A percentile compares a stretch with the other conserved stretches of the same genome.
Evolutionary conservation across 1,140 invertebrate genomes (phyloP).

Genomic region (Drosophila neocordata): DNA sequence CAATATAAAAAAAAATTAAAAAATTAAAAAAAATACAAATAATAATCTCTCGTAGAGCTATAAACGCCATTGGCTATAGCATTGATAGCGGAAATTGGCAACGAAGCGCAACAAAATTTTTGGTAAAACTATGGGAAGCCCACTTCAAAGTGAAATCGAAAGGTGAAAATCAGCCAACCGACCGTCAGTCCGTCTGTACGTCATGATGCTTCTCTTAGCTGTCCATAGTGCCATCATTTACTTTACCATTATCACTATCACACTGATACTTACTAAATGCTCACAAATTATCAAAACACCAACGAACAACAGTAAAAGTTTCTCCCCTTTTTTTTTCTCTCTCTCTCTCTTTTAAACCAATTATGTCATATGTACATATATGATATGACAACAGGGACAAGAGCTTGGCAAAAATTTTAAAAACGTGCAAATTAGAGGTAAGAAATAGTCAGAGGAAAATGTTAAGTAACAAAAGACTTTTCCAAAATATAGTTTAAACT

Average conservation of each 20-base stretch:
- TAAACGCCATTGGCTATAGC: not conserved
- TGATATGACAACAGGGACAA: too few relatives aligned
- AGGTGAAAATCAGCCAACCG: slow-evolving; percentile 35
- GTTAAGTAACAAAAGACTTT: too few relatives aligned
- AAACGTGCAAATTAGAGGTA: not conserved
- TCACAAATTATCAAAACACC: slow-evolving; percentile 13
- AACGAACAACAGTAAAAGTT: slow-evolving; percentile 24
- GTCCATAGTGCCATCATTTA: slow-evolving; percentile 27
- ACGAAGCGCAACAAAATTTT: slow-evolving; percentile 15
- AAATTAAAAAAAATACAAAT: not conserved
- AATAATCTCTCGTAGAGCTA: slow-evolving; percentile 2
- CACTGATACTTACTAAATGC: slow-evolving; percentile 50
- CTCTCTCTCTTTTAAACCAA: slow-evolving; percentile 29
- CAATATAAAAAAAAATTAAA: not conserved
- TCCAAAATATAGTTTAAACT: too few relatives aligned
- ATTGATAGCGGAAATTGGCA: slow-evolving; percentile 11
- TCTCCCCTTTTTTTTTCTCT: not conserved
- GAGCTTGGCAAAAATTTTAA: not conserved
- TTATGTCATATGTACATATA: slow-evolving; percentile 57
- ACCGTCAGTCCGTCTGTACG: not conserved
- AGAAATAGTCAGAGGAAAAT: too few relatives aligned
- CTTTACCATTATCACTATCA: slow-evolving; percentile 44
- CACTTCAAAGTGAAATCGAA: slow-evolving; percentile 63
- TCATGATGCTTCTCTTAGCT: not conserved
- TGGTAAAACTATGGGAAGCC: slow-evolving; percentile 22